These are phyloP conservation scores for Pardosa pseudoannulata DNA, from an alignment of 2,888 invertebrate genomes.

Conservation along the genomic window DNA sequence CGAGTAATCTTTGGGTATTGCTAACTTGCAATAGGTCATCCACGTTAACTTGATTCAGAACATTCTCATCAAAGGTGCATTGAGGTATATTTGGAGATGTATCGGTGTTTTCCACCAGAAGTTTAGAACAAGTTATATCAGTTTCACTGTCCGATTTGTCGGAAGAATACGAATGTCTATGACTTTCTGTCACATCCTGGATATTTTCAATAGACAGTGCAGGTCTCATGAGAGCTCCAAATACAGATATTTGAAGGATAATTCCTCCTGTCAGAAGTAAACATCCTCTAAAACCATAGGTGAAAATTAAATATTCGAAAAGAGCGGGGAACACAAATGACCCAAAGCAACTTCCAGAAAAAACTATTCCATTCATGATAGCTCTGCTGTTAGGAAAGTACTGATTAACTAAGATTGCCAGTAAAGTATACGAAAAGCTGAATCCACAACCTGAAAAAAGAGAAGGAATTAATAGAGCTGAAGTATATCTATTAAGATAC, in stretches of 20 bases:
- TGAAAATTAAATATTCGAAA: constrained; percentile 54
- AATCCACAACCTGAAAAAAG: constrained; percentile 63
- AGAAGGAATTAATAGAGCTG: neutral
- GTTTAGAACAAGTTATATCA: too few relatives aligned
- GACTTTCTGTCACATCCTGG: too few relatives aligned
- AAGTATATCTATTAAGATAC: too few relatives aligned
- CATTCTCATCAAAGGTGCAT: too few relatives aligned
- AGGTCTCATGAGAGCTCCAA: constrained; percentile 34
- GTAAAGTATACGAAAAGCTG: constrained; percentile 66
- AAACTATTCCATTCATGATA: constrained; percentile 72
- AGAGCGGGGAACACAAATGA: constrained; percentile 70
- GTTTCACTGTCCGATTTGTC: too few relatives aligned
- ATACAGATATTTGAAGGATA: constrained; percentile 55
- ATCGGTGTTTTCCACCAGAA: too few relatives aligned
- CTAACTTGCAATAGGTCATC: too few relatives aligned
- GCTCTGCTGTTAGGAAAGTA: constrained; percentile 72
- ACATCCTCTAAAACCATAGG: constrained; percentile 62
- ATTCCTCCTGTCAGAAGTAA: constrained; percentile 71
- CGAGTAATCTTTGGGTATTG: too few relatives aligned
- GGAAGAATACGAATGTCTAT: too few relatives aligned
- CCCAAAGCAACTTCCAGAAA: constrained; percentile 73
- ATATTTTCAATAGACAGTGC: neutral
- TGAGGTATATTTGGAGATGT: too few relatives aligned
- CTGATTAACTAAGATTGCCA: constrained; percentile 71
- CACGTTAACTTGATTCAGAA: too few relatives aligned